phyloP scores from a whole-genome alignment of 2,888 invertebrate species.

The Noctua pronuba region DNA sequence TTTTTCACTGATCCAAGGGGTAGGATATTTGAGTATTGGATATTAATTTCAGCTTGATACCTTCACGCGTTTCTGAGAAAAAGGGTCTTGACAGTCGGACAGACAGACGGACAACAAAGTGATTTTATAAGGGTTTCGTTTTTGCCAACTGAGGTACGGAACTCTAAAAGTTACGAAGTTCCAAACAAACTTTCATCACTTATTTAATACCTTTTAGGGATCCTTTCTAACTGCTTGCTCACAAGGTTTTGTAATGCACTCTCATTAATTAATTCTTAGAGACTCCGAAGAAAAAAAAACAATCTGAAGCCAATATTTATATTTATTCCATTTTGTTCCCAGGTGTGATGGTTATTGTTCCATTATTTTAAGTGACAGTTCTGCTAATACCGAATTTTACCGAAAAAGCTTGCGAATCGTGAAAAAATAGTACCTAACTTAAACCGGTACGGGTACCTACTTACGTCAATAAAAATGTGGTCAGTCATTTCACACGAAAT shows the following conservation, averaged over 20 bases:
- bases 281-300: background rate
- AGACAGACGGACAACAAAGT: no score
- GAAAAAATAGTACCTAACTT: no score
- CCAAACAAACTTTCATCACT: background rate
- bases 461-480: no score
- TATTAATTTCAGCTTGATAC: no score
- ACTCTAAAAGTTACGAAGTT: background rate
- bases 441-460: background rate
- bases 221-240: background rate
- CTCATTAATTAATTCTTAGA: no score
- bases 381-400: background rate
- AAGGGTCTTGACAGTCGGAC: no score
- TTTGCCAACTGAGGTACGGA: no score
- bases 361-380: background rate
- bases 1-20: no score
- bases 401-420: background rate
- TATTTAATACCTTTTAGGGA: background rate
- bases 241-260: background rate
- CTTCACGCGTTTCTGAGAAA: no score
- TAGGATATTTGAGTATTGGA: no score
- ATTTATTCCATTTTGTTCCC: background rate
- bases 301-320: background rate
- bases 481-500: no score
- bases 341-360: background rate
- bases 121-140: no score